Percentiles rank a stretch among this genome's conserved stretches.
Conservation (phyloP, 2,888 invertebrate genomes). For the Halictus ligatus region DNA sequence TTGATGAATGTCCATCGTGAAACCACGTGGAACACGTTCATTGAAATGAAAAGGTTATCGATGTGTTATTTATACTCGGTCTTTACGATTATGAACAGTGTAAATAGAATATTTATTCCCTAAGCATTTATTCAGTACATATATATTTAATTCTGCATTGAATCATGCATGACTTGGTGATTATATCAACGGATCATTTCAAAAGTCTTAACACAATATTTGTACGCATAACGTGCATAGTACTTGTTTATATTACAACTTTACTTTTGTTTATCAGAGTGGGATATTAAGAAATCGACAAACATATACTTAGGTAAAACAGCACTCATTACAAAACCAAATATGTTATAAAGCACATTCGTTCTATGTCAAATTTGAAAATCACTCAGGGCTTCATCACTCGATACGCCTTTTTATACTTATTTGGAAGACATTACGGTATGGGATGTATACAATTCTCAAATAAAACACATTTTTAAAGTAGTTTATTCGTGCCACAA, state of each 20-base stretch:
- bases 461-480: conserved; percentile 37
- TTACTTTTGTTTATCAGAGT: conserved; percentile 17
- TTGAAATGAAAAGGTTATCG: conserved; percentile 15
- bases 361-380: conserved; percentile 39
- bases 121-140: conserved; percentile 38
- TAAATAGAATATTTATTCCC: conserved; percentile 41
- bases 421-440: conserved; percentile 23
- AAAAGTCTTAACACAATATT: conserved; percentile 4
- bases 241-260: conserved; percentile 20
- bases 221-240: conserved; percentile 8
- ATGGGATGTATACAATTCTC: conserved; percentile 34
- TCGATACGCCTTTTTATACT: conserved; percentile 59
- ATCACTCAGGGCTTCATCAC: conserved; percentile 61
- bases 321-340: conserved; percentile 17
- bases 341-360: conserved; percentile 29
- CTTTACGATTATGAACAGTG: conserved; percentile 38
- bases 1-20: neutral
- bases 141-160: conserved; percentile 37
- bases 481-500: neutral
- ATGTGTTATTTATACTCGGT: conserved; percentile 37
- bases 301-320: conserved; percentile 8
- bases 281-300: conserved; percentile 11
- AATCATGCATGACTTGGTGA: conserved; percentile 6
- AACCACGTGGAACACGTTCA: conserved; percentile 12
- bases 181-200: conserved; percentile 7